Evolutionary conservation across 2,888 invertebrate species (phyloP).

Genomic region (Pyrrhia umbra): DNA sequence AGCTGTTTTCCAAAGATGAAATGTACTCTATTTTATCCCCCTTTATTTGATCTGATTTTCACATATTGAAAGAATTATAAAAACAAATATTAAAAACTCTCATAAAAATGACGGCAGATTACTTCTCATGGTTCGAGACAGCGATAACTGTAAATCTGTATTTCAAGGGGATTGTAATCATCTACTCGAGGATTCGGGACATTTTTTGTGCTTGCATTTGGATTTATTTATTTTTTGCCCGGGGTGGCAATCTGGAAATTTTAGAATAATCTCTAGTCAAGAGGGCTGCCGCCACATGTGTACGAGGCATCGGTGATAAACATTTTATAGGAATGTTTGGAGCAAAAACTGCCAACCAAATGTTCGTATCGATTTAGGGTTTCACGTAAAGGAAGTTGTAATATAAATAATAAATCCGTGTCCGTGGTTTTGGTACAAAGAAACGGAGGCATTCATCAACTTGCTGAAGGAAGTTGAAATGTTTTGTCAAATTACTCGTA

Average conservation of each 20-base stretch:
- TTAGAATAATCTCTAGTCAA: conserved; percentile 87
- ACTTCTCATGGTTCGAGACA: conserved; percentile 48
- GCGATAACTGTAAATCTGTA: conserved; percentile 83
- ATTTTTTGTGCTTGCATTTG: conserved; percentile 83
- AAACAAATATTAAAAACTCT: conserved; percentile 38
- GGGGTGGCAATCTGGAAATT: conserved; percentile 90
- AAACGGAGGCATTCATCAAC: conserved; percentile 30
- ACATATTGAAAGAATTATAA: conserved; percentile 34
- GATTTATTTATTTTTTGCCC: conserved; percentile 90
- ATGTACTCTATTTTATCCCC: neutral
- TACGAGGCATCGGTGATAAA: conserved; percentile 83
- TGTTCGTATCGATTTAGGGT: conserved; percentile 84
- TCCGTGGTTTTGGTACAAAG: conserved; percentile 55
- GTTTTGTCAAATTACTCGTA: conserved; percentile 8
- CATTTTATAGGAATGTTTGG: conserved; percentile 89
- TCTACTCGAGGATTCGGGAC: conserved; percentile 82
- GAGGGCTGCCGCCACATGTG: conserved; percentile 87
- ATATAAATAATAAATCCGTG: conserved; percentile 79
- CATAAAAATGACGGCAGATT: conserved; percentile 45
- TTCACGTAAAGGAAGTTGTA: conserved; percentile 84
- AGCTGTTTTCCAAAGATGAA: neutral
- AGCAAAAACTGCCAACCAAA: conserved; percentile 88
- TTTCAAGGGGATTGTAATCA: conserved; percentile 87
- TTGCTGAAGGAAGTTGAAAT: conserved; percentile 22
- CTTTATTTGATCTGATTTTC: neutral